A percentile compares a stretch with the other conserved stretches of the same genome.
Evolutionary conservation across 1,140 invertebrate genomes (phyloP).

Genomic region (Mylabris phalerata): DNA sequence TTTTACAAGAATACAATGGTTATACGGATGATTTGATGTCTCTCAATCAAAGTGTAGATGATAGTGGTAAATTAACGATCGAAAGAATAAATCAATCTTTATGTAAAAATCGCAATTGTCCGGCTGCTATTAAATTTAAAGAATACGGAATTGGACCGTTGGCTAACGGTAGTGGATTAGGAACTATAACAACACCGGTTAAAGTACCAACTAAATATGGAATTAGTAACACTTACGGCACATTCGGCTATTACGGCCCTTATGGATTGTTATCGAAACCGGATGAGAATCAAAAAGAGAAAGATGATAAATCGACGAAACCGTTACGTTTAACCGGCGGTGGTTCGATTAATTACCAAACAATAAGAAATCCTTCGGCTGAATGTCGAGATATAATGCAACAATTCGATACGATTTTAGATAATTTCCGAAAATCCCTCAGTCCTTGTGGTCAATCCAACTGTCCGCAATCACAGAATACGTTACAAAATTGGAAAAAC

Average conservation of each 20-base stretch:
- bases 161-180: constrained; percentile 32
- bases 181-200: constrained; percentile 28
- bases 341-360: constrained; percentile 3
- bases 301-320: too few relatives aligned
- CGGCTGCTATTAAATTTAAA: constrained; percentile 35
- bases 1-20: constrained; percentile 8
- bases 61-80: constrained; percentile 23
- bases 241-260: constrained; percentile 36
- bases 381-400: constrained; percentile 37
- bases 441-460: constrained; percentile 35
- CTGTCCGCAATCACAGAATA: constrained; percentile 31
- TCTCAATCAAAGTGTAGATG: too few relatives aligned
- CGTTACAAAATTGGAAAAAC: background rate
- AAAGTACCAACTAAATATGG: constrained; percentile 29
- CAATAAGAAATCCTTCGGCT: constrained; percentile 22
- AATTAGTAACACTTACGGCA: constrained; percentile 38
- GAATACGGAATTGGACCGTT: constrained; percentile 39
- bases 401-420: constrained; percentile 37
- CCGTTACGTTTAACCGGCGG: constrained; percentile 25
- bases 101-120: constrained; percentile 38
- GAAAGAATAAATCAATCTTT: constrained; percentile 30
- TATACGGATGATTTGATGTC: too few relatives aligned
- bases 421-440: constrained; percentile 32
- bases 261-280: constrained; percentile 27
- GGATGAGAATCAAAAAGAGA: background rate